Percentiles rank a stretch among this genome's conserved stretches.
Conservation (phyloP, 2,113 vertebrate genomes). For the sheep (Ovis aries) region DNA sequence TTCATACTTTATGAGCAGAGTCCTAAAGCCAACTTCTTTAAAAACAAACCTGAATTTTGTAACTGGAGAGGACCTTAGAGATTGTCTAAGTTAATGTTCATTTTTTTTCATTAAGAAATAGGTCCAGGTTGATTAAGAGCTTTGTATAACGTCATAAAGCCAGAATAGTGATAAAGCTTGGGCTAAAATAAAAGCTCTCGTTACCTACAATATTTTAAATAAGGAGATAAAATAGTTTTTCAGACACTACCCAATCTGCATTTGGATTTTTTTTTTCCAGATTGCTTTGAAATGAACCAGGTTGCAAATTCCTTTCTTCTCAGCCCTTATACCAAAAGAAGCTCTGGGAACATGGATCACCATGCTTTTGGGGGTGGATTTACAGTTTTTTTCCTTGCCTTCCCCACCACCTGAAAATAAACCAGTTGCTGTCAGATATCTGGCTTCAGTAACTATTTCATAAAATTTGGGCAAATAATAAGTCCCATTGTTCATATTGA, state of each 20-base stretch:
- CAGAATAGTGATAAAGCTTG: conserved; percentile 11
- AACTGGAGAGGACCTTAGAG: background rate
- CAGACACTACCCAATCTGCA: conserved; percentile 50
- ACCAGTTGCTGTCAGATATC: conserved; percentile 41
- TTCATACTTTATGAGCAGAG: background rate
- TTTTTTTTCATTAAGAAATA: conserved; percentile 11
- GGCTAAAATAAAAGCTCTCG: background rate
- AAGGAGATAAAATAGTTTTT: conserved; percentile 32
- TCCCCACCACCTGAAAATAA: conserved; percentile 51
- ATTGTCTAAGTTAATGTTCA: background rate
- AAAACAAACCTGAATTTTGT: background rate
- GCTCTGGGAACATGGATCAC: conserved; percentile 68
- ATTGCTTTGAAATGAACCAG: conserved; percentile 77
- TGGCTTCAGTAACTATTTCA: conserved; percentile 40
- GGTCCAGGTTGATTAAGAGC: background rate
- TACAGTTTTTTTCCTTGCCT: conserved; percentile 12
- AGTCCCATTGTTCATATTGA: background rate
- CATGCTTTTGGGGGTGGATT: conserved; percentile 63
- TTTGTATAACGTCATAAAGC: conserved; percentile 12
- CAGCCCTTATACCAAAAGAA: conserved; percentile 68
- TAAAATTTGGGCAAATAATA: conserved; percentile 2
- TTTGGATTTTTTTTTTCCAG: conserved; percentile 71
- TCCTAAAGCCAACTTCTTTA: background rate
- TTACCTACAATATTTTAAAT: conserved; percentile 19
- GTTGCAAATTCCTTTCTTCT: conserved; percentile 71